phyloP scores from a whole-genome alignment of 2,113 vertebrate species.

The Tachysurus fulvidraco region DNA sequence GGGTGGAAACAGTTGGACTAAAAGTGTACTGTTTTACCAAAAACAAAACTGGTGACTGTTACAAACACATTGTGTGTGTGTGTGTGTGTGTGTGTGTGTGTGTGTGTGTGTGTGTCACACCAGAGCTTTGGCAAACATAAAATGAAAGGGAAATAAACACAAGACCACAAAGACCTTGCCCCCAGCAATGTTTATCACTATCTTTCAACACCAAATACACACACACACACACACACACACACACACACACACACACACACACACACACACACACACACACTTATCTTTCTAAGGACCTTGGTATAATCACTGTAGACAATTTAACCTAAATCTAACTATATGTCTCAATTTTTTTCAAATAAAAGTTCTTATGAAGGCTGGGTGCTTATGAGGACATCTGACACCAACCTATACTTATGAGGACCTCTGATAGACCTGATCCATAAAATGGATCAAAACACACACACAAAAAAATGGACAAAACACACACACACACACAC shows the following conservation, averaged over 20 bases:
- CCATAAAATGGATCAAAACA: background rate
- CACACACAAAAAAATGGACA: too few relatives aligned
- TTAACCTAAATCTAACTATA: background rate
- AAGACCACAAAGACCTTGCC: slow-evolving; percentile 21
- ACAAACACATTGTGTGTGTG: background rate
- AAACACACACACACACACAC: background rate
- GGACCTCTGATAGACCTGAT: background rate
- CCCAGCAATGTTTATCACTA: slow-evolving; percentile 3
- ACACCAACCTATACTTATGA: background rate
- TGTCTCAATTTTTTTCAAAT: background rate
- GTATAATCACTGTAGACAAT: background rate
- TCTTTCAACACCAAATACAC: background rate
- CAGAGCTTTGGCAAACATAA: background rate
- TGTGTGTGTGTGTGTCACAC: background rate
- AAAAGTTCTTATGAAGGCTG: background rate
- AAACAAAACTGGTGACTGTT: slow-evolving; percentile 7
- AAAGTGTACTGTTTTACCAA: background rate
- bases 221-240: too few relatives aligned
- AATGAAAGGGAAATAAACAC: slow-evolving; percentile 18
- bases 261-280: background rate
- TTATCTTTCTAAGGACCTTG: background rate
- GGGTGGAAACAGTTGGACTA: background rate
- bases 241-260: background rate
- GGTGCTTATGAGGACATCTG: background rate
- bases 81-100: too few relatives aligned